phyloP scores from a whole-genome alignment of 2,113 vertebrate genomes.

The Mastomys coucha region DNA sequence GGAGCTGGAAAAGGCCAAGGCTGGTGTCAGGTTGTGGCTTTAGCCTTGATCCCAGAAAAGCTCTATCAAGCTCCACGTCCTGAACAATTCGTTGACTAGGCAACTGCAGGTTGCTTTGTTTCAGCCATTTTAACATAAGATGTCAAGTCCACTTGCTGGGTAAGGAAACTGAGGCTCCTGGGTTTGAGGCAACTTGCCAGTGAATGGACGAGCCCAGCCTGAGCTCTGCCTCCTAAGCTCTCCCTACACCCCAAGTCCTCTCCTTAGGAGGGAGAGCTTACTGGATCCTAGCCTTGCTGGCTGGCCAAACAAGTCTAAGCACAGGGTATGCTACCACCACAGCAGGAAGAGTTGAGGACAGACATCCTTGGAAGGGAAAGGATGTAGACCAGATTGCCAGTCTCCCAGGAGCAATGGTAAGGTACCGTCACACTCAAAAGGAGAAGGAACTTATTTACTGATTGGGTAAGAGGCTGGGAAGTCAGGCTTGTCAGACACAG shows the following conservation, averaged over 20 bases:
- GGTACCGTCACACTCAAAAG: too few species aligned
- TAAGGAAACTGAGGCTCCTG: background rate
- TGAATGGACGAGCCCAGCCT: background rate
- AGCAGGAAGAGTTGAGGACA: background rate
- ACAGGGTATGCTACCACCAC: background rate
- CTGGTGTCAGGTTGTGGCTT: background rate
- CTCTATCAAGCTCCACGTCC: background rate
- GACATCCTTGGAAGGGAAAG: background rate
- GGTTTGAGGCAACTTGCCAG: background rate
- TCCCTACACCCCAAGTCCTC: background rate
- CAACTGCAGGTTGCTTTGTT: background rate
- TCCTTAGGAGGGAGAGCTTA: background rate
- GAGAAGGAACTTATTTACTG: background rate
- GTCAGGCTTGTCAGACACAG: background rate
- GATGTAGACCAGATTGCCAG: background rate
- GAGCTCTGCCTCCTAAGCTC: background rate
- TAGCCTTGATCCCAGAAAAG: background rate
- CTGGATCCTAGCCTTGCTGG: background rate
- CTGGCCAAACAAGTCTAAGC: background rate
- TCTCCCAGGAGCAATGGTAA: background rate
- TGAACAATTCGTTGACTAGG: background rate
- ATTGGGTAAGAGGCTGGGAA: background rate
- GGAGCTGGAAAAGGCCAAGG: background rate
- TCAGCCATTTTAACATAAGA: background rate
- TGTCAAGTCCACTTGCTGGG: slow-evolving; percentile 11